A percentile compares a stretch with the other conserved stretches of the same genome.
These are phyloP conservation scores for Hypsibius dujardini DNA, from an alignment of 1,140 invertebrate species.

Conservation along the genomic window DNA sequence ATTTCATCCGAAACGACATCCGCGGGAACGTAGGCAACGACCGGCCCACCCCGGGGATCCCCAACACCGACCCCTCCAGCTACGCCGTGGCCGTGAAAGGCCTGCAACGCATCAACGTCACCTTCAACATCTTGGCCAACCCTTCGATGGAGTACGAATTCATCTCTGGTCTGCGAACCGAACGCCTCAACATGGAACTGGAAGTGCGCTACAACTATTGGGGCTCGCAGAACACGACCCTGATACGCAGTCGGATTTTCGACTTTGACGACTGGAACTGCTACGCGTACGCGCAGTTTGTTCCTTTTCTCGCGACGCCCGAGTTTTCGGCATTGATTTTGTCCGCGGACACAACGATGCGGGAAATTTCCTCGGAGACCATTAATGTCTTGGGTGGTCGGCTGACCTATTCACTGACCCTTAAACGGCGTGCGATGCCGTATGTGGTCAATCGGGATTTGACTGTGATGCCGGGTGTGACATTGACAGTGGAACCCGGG, in stretches of 20 bases:
- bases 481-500: constrained; percentile 66
- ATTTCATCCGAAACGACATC: constrained; percentile 25
- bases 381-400: constrained; percentile 53
- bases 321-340: constrained; percentile 1
- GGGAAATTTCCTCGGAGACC: constrained; percentile 29
- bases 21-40: constrained; percentile 22
- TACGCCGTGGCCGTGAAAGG: constrained; percentile 79
- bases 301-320: constrained; percentile 49
- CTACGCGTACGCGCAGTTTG: constrained; percentile 72
- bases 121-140: constrained; percentile 77
- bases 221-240: constrained; percentile 52
- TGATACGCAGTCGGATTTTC: constrained; percentile 71
- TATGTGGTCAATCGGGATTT: constrained; percentile 75
- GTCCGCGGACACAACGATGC: constrained; percentile 27
- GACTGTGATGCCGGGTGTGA: constrained; percentile 79
- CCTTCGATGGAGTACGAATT: constrained; percentile 64
- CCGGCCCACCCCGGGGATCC: background rate
- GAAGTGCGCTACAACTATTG: constrained; percentile 90
- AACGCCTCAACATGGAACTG: constrained; percentile 63
- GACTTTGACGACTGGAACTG: constrained; percentile 99
- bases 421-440: constrained; percentile 48
- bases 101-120: constrained; percentile 75
- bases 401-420: constrained; percentile 49
- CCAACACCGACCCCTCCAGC: constrained; percentile 39
- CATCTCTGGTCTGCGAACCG: constrained; percentile 71